Evolutionary conservation across 2,113 vertebrate genomes (phyloP).

Genomic region (Zingel zingel): DNA sequence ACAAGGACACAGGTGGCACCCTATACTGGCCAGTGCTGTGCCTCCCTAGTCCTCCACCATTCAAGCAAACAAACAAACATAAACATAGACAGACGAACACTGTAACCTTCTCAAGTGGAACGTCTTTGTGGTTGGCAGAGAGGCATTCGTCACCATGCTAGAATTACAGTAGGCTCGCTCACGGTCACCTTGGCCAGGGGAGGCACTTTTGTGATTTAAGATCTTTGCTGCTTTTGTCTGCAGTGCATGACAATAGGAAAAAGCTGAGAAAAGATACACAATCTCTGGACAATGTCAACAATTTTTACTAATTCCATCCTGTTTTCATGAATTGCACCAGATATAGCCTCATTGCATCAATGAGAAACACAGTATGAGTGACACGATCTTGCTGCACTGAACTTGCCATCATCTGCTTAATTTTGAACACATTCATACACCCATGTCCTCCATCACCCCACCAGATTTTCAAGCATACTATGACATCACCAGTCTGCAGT

Average conservation of each 20-base stretch:
- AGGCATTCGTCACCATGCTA: conserved; percentile 34
- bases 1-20: conserved; percentile 75
- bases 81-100: conserved; percentile 20
- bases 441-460: neutral
- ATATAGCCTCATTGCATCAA: neutral
- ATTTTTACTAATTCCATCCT: neutral
- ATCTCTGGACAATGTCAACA: neutral
- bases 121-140: conserved; percentile 26
- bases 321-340: conserved; percentile 2
- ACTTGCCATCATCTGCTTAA: neutral
- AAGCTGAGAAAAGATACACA: neutral
- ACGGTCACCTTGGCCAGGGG: conserved; percentile 29
- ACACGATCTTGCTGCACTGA: neutral
- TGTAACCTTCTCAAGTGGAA: conserved; percentile 27
- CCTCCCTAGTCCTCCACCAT: conserved; percentile 49
- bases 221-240: conserved; percentile 16
- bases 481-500: conserved; percentile 71
- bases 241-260: neutral
- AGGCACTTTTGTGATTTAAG: neutral
- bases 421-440: conserved; percentile 10
- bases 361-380: neutral
- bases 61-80: conserved; percentile 51
- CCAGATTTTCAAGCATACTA: conserved; percentile 29
- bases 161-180: conserved; percentile 31
- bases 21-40: conserved; percentile 40